Evolutionary conservation across 1,140 invertebrate species (phyloP), one percentile per base, ranked within the genome.

Genomic region (Atta texana): DNA sequence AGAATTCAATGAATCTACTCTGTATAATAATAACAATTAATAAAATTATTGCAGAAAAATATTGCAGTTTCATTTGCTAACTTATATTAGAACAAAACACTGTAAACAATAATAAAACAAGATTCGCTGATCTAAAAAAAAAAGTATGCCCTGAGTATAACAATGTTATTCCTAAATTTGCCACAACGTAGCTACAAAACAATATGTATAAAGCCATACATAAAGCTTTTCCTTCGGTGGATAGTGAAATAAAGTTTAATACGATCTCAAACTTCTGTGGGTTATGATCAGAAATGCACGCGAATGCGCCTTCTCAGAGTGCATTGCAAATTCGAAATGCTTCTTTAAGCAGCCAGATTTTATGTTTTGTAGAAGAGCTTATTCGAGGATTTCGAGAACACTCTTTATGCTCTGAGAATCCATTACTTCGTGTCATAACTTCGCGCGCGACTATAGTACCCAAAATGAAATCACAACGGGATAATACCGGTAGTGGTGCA

Each of bases 161-260:
- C 64, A 66, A 77, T 63, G 63, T 85, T 44, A 66, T 7, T 86
- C 86, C 39, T 90, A 90, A 91, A 88, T 89, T 88, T 49, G 61
- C 61, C 59, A 59, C 18, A 18, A 64, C 53, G 66, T 68, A 55
- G 66, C 82, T 71, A 21, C 76, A 28, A 51, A 72, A 87, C 51
- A 66, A 71, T 87, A 7, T 39, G 34, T 39, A 82, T 86, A 88
- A 85, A 82, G 64, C 55, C 66, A 64, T 87, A 63, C 72, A 87
- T 87, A 82, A 89, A 89, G 51, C 61, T 71, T 18, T 87, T 84
- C 28, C 3, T 28, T 49, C 5, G 24, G n/a, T 39, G 39, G 64
- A 84, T 49, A 59, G 51, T 49, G 53, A 89, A 87, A 89, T 87
- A 90, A 89, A 90, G 77, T 90, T 89, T 87, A 89, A 89, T 87